Conservation (phyloP, 1,140 invertebrate species). For the Trichonephila inaurata region DNA sequence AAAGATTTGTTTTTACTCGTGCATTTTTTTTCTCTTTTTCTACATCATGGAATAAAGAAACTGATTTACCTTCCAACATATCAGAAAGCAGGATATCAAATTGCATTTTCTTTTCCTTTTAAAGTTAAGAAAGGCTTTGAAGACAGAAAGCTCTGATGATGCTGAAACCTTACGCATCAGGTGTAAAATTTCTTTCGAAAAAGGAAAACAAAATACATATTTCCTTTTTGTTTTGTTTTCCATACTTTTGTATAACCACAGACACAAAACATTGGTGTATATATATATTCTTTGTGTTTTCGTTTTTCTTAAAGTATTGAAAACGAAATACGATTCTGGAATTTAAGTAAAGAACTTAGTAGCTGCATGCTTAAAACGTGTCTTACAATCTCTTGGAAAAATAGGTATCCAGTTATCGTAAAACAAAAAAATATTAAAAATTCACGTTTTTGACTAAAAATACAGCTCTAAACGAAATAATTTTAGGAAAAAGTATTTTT, state of each 20-base stretch:
- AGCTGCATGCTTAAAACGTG: not conserved
- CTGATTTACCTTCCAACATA: not conserved
- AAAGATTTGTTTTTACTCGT: not conserved
- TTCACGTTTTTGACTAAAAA: no score
- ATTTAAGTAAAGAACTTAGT: not conserved
- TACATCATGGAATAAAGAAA: not conserved
- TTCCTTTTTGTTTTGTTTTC: not conserved
- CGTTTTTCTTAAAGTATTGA: not conserved
- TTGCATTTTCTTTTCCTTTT: not conserved
- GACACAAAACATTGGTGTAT: not conserved
- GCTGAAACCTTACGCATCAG: not conserved
- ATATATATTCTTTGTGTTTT: not conserved
- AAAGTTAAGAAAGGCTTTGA: conserved; percentile 1
- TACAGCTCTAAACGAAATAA: no score
- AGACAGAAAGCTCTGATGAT: conserved; percentile 14
- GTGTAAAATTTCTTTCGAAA: conserved; percentile 21
- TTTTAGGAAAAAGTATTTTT: no score
- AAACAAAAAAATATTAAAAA: no score
- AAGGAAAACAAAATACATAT: not conserved
- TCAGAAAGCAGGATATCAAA: not conserved
- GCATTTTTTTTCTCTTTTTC: not conserved
- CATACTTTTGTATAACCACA: not conserved
- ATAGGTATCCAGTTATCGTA: no score
- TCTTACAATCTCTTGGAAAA: not conserved
- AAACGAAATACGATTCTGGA: not conserved